These are phyloP conservation scores for Hycleus phaleratus DNA, from an alignment of 1,140 invertebrate species.

Conservation along the genomic window DNA sequence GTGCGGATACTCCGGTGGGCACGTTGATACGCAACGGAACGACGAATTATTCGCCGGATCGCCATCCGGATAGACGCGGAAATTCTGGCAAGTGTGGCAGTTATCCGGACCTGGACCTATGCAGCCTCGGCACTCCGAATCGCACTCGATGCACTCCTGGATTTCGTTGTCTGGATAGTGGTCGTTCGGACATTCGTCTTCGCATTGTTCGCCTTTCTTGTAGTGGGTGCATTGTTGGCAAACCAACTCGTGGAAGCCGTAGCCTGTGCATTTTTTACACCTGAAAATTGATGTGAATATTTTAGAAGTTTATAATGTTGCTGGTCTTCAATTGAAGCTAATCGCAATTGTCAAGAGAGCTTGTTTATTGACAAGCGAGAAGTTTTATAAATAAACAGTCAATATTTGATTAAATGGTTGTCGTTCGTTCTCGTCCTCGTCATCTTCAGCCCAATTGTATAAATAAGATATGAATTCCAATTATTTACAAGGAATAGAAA, in stretches of 20 bases:
- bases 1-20: constrained; percentile 70
- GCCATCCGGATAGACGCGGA: constrained; percentile 65
- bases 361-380: too few relatives aligned
- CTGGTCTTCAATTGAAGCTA: too few relatives aligned
- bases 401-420: too few relatives aligned
- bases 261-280: constrained; percentile 82
- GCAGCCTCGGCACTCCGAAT: constrained; percentile 76
- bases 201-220: constrained; percentile 81
- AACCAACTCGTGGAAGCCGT: constrained; percentile 75
- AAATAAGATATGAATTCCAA: too few relatives aligned
- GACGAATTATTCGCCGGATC: constrained; percentile 50
- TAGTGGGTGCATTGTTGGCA: constrained; percentile 81
- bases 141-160: constrained; percentile 70
- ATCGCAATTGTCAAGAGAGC: background rate
- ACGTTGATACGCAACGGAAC: constrained; percentile 82
- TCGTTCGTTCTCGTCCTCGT: too few relatives aligned
- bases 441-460: too few relatives aligned
- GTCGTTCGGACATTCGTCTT: constrained; percentile 80
- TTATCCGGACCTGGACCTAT: constrained; percentile 66
- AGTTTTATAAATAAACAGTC: too few relatives aligned
- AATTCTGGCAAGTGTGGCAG: constrained; percentile 78
- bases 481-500: too few relatives aligned
- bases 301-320: too few relatives aligned
- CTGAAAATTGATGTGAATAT: constrained; percentile 1
- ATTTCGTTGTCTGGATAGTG: constrained; percentile 70